A percentile compares a stretch with the other conserved stretches of the same genome.
These are phyloP conservation scores for Callyntrura guangdongensis DNA, from an alignment of 2,888 invertebrate genomes.

Conservation along the genomic window DNA sequence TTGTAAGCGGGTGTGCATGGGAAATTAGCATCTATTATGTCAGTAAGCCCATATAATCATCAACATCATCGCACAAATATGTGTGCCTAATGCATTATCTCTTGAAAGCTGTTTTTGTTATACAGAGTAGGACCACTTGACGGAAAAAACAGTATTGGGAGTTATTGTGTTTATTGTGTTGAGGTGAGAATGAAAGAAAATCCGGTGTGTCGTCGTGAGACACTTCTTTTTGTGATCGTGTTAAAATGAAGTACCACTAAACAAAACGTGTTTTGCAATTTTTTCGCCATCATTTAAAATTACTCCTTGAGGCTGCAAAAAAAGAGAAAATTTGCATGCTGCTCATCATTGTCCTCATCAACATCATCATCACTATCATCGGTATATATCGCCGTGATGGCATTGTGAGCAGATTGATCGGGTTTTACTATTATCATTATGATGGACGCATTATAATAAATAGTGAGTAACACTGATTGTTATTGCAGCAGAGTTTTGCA, in stretches of 20 bases:
- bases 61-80: slow-evolving; percentile 45
- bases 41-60: slow-evolving; percentile 67
- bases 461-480: slow-evolving; percentile 37
- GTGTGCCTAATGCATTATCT: slow-evolving; percentile 31
- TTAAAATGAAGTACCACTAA: slow-evolving; percentile 46
- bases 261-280: slow-evolving; percentile 74
- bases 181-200: slow-evolving; percentile 68
- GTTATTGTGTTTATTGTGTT: slow-evolving; percentile 35
- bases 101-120: slow-evolving; percentile 1
- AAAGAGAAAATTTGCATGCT: slow-evolving; percentile 76
- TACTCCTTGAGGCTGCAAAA: slow-evolving; percentile 67
- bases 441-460: slow-evolving; percentile 58
- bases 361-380: background rate
- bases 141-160: slow-evolving; percentile 4
- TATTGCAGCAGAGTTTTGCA: slow-evolving; percentile 7
- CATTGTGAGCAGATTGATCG: slow-evolving; percentile 45
- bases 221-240: slow-evolving; percentile 63
- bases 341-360: slow-evolving; percentile 32
- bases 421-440: slow-evolving; percentile 59
- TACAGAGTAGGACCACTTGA: too few species aligned
- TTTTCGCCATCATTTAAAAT: slow-evolving; percentile 61
- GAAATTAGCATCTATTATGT: slow-evolving; percentile 76
- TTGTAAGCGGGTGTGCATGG: slow-evolving; percentile 60
- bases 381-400: background rate
- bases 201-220: slow-evolving; percentile 67